Evolutionary conservation across 2,888 invertebrate species (phyloP), one percentile per base, ranked within the genome.

Genomic region (Nysson spinosus): DNA sequence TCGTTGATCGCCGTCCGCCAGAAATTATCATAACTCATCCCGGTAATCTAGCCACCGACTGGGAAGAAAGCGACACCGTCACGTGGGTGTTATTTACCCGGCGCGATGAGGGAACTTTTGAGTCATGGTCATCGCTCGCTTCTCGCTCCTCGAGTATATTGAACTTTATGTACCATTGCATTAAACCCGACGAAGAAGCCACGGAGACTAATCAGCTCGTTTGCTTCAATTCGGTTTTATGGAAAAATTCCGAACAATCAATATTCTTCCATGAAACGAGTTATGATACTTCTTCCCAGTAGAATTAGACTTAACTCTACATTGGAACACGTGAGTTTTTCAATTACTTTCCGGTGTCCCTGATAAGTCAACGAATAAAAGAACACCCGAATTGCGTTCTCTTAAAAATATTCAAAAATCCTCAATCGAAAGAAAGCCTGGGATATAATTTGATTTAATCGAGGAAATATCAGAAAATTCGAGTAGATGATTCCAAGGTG

Each of bases 11-110:
- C 79, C 78, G 82, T 81, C 84, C 77, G 79, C 78, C 78, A 77
- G 77, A 75, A 84, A 84, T 84, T 81, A 84, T 84, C 83, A 83
- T 83, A 83, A 83, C 81, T 84, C 81, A 81, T 75, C 75, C 72
- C 69, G 71, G 79, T 77, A 82, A 83, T 83, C 78, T 82, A 81
- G 75, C 77, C 71, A 77, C 72, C 74, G 80, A 73, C 56, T 78
- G 77, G n/a, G 76, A 78, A 79, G 80, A 80, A 80, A 79, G 78
- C 74, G 73, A 78, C 75, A 72, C 72, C 72, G 65, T 65, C 70
- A 69, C 77, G 80, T 81, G 79, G 81, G 78, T 78, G 81, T 76
- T 75, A 75, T 75, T 75, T 75, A 75, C 73, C 67, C 75, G 75
- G 34, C 51, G 54, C 51, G 49, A 64, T 67, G 72, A 66, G 72